Evolutionary conservation across 2,797 vertebrate genomes (phyloP), one percentile per base, ranked within the genome.

Genomic region (Macropus fuliginosus): DNA sequence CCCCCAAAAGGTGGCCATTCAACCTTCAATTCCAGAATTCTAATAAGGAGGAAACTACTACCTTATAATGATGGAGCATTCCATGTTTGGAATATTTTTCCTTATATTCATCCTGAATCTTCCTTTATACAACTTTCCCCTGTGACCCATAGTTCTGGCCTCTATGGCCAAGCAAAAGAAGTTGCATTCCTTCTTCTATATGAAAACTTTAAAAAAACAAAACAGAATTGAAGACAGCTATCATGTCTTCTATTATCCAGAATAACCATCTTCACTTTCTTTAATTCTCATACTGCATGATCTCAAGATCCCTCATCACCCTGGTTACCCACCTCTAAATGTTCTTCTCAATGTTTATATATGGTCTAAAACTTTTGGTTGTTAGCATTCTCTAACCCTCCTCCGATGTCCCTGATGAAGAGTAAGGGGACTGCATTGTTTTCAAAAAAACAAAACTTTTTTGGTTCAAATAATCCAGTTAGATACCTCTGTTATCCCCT

Each of bases 401-500:
- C 40, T 21, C 66, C 18, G 24, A 74, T 9, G 5, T 40, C n/a
- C 1, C 2, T 74, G 16, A 21, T 40, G 14, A 66, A 66, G 62
- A 66, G 14, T n/a, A 66, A 66, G 14, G 62, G 62, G 14, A n/a
- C 3, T 16, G 1, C 18, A 74, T 40, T 40, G 16, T 74, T 40
- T 62, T 62, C 59, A 62, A 14, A 5, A 62, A 16, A 62, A 34
- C 34, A 16, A 18, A 18, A 21, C 18, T 56, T 21, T 74, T 31
- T 31, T 27, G 66, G n/a, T 40, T 1, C 1, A 40, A 74, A 52
- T 89, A 94, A 92, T 91, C 91, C 62, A 94, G 91, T 55, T 89
- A 90, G 66, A 62, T 66, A 34, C 13, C 56, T 94, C 50, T 3
- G 5, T 92, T 97, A 21, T 92, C 46, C 87, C 59, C 54, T 93